phyloP scores from a whole-genome alignment of 1,140 invertebrate species.

The Platyscapa corneri region DNA sequence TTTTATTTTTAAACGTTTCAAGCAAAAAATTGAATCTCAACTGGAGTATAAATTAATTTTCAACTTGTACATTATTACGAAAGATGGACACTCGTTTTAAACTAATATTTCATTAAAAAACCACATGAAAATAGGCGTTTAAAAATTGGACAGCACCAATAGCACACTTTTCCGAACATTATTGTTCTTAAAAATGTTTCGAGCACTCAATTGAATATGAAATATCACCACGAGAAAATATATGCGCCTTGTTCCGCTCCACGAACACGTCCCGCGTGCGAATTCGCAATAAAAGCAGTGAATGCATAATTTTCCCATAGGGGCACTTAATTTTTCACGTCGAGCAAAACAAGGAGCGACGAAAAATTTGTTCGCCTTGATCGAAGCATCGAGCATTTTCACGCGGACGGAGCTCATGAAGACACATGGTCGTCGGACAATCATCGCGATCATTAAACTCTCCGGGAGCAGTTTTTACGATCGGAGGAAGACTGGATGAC shows the following conservation, averaged over 20 bases:
- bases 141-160: too few relatives aligned
- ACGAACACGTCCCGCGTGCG: not conserved
- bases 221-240: not conserved
- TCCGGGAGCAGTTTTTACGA: constrained; percentile 39
- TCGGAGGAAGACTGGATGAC: not conserved
- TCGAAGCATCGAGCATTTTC: not conserved
- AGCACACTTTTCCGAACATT: too few relatives aligned
- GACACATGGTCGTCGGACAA: not conserved
- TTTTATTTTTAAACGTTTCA: too few relatives aligned
- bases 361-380: constrained; percentile 1
- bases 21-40: too few relatives aligned
- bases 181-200: not conserved
- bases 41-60: too few relatives aligned
- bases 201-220: not conserved
- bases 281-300: not conserved
- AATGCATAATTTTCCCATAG: not conserved
- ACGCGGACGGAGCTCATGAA: not conserved
- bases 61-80: too few relatives aligned
- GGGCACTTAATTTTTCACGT: not conserved
- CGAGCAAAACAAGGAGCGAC: not conserved
- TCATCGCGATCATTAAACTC: constrained; percentile 17
- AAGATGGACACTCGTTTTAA: too few relatives aligned
- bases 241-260: too few relatives aligned
- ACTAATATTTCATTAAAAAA: too few relatives aligned
- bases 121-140: too few relatives aligned